A percentile compares a stretch with the other conserved stretches of the same genome.
These are phyloP conservation scores for Troilus luridus DNA, from an alignment of 2,888 invertebrate species.

Conservation along the genomic window DNA sequence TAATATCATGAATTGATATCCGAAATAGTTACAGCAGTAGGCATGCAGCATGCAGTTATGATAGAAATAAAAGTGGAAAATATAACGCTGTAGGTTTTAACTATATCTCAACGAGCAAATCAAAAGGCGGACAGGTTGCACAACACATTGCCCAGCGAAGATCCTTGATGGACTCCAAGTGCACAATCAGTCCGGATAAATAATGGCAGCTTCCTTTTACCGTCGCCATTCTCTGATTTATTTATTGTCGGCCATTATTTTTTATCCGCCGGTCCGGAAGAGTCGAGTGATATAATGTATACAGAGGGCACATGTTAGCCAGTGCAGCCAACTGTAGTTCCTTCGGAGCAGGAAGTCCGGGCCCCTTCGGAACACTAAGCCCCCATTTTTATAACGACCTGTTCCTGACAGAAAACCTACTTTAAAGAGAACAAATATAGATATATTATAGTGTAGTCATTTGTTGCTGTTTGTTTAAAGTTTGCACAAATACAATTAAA, in stretches of 20 bases:
- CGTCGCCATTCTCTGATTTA: slow-evolving; percentile 45
- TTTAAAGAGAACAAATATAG: neutral
- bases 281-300: slow-evolving; percentile 42
- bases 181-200: slow-evolving; percentile 21
- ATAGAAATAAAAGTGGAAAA: neutral
- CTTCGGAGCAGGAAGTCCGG: slow-evolving; percentile 39
- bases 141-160: slow-evolving; percentile 20
- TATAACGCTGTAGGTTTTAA: neutral
- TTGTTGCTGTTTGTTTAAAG: neutral
- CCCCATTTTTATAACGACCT: slow-evolving; percentile 44
- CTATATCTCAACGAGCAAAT: neutral
- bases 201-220: slow-evolving; percentile 31
- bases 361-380: slow-evolving; percentile 47
- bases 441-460: neutral
- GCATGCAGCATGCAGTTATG: neutral
- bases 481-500: neutral
- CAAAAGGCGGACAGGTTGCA: neutral
- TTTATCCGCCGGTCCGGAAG: slow-evolving; percentile 41
- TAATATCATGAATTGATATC: neutral
- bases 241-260: slow-evolving; percentile 44
- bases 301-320: slow-evolving; percentile 49
- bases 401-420: slow-evolving; percentile 34
- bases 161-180: slow-evolving; percentile 28
- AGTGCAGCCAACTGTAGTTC: slow-evolving; percentile 45
- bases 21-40: neutral